phyloP scores from a whole-genome alignment of 2,797 vertebrate species.

The Sebastes aleutianus region DNA sequence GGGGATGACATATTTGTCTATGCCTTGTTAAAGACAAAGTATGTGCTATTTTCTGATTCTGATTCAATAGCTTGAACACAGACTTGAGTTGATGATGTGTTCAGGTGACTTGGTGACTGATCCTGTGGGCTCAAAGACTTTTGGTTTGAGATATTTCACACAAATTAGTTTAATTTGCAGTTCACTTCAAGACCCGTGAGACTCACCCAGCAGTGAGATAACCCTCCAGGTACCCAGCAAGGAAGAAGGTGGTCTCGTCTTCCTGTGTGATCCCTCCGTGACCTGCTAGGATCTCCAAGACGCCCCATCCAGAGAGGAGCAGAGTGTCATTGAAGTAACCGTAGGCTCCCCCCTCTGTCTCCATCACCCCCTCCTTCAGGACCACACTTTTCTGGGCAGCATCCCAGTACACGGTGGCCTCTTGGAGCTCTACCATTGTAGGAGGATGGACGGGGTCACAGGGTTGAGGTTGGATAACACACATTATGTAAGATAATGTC shows the following conservation, averaged over 20 bases:
- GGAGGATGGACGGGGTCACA: conserved; percentile 50
- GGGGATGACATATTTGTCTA: not conserved
- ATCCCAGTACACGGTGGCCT: conserved; percentile 88
- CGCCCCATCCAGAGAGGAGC: conserved; percentile 86
- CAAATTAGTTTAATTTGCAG: not conserved
- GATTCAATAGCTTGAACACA: not conserved
- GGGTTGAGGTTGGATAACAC: conserved; percentile 70
- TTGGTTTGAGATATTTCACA: not conserved
- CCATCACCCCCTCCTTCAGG: conserved; percentile 81
- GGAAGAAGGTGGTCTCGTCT: conserved; percentile 85
- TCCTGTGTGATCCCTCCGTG: conserved; percentile 76
- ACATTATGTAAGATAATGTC: conserved; percentile 68
- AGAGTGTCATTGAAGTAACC: conserved; percentile 90
- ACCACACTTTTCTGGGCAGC: conserved; percentile 79
- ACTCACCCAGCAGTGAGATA: conserved; percentile 90
- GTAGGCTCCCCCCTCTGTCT: conserved; percentile 85
- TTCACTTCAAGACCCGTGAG: too few relatives aligned
- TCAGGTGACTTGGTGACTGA: not conserved
- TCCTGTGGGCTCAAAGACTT: not conserved
- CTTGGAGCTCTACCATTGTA: conserved; percentile 65
- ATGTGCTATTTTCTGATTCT: not conserved
- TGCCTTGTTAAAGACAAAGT: not conserved
- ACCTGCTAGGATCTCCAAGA: conserved; percentile 88
- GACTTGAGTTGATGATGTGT: not conserved
- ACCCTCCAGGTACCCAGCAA: conserved; percentile 91